Conservation (phyloP, 2,113 vertebrate genomes). For the Cynocephalus volans region DNA sequence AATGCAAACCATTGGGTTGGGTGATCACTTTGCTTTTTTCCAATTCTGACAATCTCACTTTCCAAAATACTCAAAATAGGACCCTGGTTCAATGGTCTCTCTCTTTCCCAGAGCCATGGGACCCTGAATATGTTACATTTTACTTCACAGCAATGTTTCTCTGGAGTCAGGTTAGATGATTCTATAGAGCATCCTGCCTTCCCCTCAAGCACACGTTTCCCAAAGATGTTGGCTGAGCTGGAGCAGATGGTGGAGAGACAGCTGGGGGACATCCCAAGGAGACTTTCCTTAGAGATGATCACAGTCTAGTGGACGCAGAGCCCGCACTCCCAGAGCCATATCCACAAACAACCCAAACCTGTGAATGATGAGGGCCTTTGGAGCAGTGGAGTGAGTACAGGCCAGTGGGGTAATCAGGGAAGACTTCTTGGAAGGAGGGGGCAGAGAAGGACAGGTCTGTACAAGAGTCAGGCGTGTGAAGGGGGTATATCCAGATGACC, state of each 20-base stretch:
- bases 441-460: background rate
- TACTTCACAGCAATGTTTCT: background rate
- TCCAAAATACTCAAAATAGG: background rate
- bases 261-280: background rate
- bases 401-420: background rate
- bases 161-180: background rate
- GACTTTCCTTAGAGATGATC: background rate
- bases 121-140: background rate
- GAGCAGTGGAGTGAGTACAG: background rate
- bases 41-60: slow-evolving; percentile 26
- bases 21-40: background rate
- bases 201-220: accelerated
- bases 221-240: background rate
- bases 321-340: background rate
- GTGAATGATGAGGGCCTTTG: background rate
- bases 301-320: background rate
- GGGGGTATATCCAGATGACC: background rate
- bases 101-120: background rate
- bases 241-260: background rate
- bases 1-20: background rate
- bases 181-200: background rate
- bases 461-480: background rate
- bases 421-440: background rate
- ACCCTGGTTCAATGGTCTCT: background rate
- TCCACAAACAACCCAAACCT: background rate